A percentile compares a stretch with the other conserved stretches of the same genome.
Conservation (phyloP, 1,140 invertebrate species). For the Plutomurus gul region DNA sequence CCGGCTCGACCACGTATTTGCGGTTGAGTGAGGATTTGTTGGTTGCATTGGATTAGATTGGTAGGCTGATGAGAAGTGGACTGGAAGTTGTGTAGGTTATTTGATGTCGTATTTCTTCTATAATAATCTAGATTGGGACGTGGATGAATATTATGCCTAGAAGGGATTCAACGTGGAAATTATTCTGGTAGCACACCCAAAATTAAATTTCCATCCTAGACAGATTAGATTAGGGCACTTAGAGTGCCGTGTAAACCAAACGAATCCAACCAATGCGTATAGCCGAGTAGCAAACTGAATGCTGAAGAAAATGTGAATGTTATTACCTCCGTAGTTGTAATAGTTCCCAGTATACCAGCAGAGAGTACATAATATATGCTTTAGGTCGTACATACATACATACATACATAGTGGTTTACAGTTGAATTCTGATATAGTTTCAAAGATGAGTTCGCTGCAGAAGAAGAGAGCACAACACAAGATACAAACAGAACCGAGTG, state of each 20-base stretch:
- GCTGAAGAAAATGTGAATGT: conserved; percentile 16
- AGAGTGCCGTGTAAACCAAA: conserved; percentile 2
- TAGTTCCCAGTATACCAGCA: no score
- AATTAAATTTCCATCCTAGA: conserved; percentile 48
- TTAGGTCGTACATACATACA: no score
- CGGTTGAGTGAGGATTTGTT: conserved; percentile 23
- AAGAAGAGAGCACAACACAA: background rate
- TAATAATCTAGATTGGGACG: conserved; percentile 21
- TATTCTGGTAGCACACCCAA: conserved; percentile 49
- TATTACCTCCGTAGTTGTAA: background rate
- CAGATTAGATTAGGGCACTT: conserved; percentile 39
- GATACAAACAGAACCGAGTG: background rate
- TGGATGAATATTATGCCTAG: conserved; percentile 40
- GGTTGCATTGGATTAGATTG: conserved; percentile 8
- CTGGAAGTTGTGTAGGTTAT: conserved; percentile 27
- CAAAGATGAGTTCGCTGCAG: background rate
- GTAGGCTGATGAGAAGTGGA: conserved; percentile 17
- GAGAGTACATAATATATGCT: no score
- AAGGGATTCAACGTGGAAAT: conserved; percentile 45
- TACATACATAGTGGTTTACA: background rate
- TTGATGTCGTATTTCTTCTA: conserved; percentile 34
- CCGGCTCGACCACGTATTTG: background rate
- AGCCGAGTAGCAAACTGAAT: background rate
- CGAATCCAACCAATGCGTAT: background rate
- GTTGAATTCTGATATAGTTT: conserved; percentile 8